A percentile compares a stretch with the other conserved stretches of the same genome.
phyloP scores from a whole-genome alignment of 2,888 invertebrate species.

The Cephalotes varians region DNA sequence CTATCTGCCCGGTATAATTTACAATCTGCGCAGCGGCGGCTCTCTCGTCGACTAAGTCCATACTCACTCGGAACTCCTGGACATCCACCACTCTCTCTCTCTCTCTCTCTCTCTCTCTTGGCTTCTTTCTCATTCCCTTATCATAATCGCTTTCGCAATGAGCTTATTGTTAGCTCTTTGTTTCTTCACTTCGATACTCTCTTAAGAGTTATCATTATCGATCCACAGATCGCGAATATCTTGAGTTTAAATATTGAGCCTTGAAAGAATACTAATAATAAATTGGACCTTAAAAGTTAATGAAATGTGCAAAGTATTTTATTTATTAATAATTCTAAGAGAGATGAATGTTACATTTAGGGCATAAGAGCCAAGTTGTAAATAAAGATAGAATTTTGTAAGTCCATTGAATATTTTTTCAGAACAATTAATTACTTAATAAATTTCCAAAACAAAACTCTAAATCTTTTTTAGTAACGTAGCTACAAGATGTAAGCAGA shows the following conservation, averaged over 20 bases:
- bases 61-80: conserved; percentile 46
- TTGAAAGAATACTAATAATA: neutral
- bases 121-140: conserved; percentile 32
- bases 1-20: conserved; percentile 82
- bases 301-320: neutral
- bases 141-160: conserved; percentile 28
- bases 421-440: neutral
- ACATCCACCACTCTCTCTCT: conserved; percentile 37
- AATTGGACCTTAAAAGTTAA: neutral
- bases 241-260: too few species aligned
- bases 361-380: neutral
- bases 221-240: neutral
- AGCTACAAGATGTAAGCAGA: neutral
- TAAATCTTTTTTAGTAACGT: neutral
- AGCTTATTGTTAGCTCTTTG: conserved; percentile 43
- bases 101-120: conserved; percentile 44
- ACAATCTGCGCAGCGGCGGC: conserved; percentile 74
- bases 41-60: conserved; percentile 64
- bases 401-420: neutral
- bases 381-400: neutral
- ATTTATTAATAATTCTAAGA: neutral
- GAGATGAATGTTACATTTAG: neutral
- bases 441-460: neutral
- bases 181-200: neutral
- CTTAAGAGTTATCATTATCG: neutral